A percentile compares a stretch with the other conserved stretches of the same genome.
These are phyloP conservation scores for Caenorhabditis sulstoni DNA, from an alignment of 2,888 invertebrate species.

Conservation along the genomic window DNA sequence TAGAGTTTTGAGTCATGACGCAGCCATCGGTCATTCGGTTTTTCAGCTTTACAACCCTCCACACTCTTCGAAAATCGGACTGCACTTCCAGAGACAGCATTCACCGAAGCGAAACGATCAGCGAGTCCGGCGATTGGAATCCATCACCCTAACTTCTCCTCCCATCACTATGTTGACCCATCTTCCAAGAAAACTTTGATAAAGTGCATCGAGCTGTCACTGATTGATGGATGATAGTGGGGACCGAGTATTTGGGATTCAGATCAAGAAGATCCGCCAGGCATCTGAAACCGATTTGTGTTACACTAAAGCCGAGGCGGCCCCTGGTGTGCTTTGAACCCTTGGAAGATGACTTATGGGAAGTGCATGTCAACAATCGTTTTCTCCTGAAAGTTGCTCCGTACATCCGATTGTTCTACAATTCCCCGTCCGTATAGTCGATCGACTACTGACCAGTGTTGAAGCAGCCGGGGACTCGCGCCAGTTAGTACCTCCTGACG, in stretches of 20 bases:
- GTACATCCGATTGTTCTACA: no score
- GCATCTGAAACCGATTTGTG: constrained; percentile 15
- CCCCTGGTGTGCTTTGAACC: no score
- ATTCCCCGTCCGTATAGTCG: no score
- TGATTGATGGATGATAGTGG: constrained; percentile 41
- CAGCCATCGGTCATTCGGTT: neutral
- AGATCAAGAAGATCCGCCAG: neutral
- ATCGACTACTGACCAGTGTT: neutral
- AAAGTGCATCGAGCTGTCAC: constrained; percentile 49
- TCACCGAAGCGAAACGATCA: neutral
- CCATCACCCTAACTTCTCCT: constrained; percentile 29
- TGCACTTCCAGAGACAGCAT: neutral
- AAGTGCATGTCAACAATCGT: no score
- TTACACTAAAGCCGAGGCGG: neutral
- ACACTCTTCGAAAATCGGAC: no score
- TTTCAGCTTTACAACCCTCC: no score
- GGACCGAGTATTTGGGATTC: constrained; percentile 12
- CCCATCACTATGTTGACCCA: constrained; percentile 46
- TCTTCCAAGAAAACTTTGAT: constrained; percentile 48
- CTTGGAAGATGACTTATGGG: no score
- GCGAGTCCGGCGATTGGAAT: constrained; percentile 23
- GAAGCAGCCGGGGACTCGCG: neutral
- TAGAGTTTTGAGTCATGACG: neutral
- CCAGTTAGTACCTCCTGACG: constrained; percentile 31
- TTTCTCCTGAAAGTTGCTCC: no score